These are phyloP conservation scores for Meiosimyza platycephala DNA, from an alignment of 2,888 invertebrate species.

Conservation along the genomic window DNA sequence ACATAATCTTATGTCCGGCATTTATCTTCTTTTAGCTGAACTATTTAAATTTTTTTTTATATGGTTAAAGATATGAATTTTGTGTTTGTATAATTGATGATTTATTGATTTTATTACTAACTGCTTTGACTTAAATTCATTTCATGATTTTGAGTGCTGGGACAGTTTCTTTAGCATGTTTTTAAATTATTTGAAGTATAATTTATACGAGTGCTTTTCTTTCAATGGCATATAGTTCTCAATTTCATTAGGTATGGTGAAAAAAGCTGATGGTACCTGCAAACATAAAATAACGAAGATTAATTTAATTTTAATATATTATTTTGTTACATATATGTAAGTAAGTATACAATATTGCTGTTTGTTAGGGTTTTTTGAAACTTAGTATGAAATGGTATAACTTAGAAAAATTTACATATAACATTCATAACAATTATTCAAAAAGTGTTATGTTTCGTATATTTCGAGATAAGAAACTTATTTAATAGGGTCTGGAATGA, in stretches of 20 bases:
- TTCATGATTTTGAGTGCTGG: background rate
- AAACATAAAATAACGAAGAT: constrained; percentile 43
- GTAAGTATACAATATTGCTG: too few species aligned
- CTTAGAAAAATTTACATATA: too few species aligned
- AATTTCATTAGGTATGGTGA: constrained; percentile 77
- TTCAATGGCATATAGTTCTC: constrained; percentile 74
- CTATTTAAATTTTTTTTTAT: background rate
- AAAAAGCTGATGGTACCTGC: constrained; percentile 72
- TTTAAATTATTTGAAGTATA: constrained; percentile 56
- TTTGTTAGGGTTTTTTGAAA: too few species aligned
- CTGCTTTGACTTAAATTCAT: background rate
- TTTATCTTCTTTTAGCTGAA: background rate
- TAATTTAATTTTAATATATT: background rate
- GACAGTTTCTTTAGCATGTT: background rate
- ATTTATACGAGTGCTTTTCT: constrained; percentile 66
- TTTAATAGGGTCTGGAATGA: too few species aligned
- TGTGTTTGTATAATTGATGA: background rate
- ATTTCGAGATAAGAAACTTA: too few species aligned
- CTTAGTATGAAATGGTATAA: too few species aligned
- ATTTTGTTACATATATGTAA: too few species aligned
- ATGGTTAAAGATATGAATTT: background rate
- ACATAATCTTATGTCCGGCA: too few species aligned
- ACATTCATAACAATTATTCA: too few species aligned
- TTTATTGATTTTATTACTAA: background rate
- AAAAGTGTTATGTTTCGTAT: too few species aligned